These are phyloP conservation scores for Hydra vulgaris DNA, from an alignment of 30 jellyfish, hydroid and myxozoan genomes.

Conservation along the genomic window DNA sequence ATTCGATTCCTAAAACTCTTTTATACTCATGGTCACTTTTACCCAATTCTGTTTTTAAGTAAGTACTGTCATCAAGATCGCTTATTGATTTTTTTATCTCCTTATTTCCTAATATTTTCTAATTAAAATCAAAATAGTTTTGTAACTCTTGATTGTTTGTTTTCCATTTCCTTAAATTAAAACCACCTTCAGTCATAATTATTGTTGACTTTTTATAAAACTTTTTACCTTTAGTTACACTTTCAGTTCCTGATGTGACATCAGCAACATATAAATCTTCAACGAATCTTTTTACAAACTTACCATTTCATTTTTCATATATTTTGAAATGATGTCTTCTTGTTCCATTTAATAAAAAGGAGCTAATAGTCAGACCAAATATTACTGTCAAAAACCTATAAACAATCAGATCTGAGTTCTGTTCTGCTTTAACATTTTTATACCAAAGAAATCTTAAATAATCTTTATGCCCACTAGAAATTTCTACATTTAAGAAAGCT, in stretches of 20 bases:
- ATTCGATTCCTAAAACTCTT: neutral
- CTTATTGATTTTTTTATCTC: neutral
- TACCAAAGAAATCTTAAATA: slow-evolving; percentile 25
- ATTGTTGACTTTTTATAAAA: slow-evolving; percentile 11
- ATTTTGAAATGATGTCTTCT: no score
- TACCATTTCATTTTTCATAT: no score
- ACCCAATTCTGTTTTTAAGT: neutral
- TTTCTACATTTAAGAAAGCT: slow-evolving; percentile 33
- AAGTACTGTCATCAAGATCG: neutral
- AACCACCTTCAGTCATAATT: no score
- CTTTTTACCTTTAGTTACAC: neutral
- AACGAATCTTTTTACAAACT: neutral
- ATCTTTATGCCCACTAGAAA: slow-evolving; percentile 28
- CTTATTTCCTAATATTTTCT: neutral
- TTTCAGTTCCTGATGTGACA: neutral
- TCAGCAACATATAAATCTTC: neutral
- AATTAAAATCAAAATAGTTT: neutral
- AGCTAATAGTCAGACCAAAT: neutral
- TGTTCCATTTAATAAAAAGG: neutral
- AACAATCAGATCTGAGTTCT: slow-evolving; percentile 20
- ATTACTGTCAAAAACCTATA: neutral
- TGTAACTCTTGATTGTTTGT: slow-evolving; percentile 17
- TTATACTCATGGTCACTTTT: neutral
- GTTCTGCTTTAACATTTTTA: no score
- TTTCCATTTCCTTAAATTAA: slow-evolving; percentile 43